Conservation (phyloP, 2,888 invertebrate genomes). For the Drosophila anomalipes region DNA sequence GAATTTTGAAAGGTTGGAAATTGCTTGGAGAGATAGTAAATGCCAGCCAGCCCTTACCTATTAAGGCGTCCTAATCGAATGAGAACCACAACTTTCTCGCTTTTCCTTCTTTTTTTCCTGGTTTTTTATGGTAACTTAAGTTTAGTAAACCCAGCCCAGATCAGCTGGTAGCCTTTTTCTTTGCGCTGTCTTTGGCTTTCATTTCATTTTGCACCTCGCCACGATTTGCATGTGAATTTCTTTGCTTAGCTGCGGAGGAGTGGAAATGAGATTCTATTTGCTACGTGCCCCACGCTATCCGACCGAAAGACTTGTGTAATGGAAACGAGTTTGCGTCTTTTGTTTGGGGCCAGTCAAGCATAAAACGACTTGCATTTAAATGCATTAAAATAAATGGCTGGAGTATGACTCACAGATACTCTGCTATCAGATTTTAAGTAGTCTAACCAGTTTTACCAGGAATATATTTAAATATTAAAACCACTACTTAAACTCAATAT, state of each 20-base stretch:
- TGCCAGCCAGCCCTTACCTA: constrained; percentile 7
- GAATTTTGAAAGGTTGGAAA: constrained; percentile 37
- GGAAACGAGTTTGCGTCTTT: constrained; percentile 37
- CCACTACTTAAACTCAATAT: background rate
- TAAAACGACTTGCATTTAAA: constrained; percentile 36
- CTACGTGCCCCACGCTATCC: constrained; percentile 43
- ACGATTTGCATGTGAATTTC: constrained; percentile 55
- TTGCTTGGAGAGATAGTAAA: constrained; percentile 23
- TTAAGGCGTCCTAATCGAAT: constrained; percentile 19
- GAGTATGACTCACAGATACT: background rate
- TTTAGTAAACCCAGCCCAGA: background rate
- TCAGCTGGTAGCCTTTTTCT: background rate
- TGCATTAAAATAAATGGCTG: constrained; percentile 12
- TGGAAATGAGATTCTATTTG: constrained; percentile 58
- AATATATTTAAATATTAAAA: background rate
- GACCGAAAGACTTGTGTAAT: constrained; percentile 16
- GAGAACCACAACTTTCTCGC: constrained; percentile 11
- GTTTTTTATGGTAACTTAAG: constrained; percentile 6
- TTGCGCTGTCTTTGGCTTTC: constrained; percentile 22
- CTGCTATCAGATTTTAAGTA: background rate
- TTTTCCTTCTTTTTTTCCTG: background rate
- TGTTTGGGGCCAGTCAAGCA: constrained; percentile 25
- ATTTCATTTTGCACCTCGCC: constrained; percentile 40
- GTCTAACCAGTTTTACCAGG: background rate
- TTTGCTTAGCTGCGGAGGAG: constrained; percentile 25